Evolutionary conservation across 2,113 vertebrate genomes (phyloP).

Genomic region (Lasiurus borealis): DNA sequence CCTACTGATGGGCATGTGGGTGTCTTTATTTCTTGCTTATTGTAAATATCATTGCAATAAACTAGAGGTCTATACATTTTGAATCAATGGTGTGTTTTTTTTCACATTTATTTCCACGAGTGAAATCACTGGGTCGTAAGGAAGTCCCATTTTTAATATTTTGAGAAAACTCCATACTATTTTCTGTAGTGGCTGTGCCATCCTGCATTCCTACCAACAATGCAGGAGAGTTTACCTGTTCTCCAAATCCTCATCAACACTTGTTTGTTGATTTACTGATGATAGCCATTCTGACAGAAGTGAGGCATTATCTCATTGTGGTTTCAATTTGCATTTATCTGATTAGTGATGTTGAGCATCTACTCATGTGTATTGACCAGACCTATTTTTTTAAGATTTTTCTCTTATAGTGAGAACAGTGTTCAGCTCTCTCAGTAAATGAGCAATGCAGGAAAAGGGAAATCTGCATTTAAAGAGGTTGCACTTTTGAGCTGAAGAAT

Average conservation of each 20-base stretch:
- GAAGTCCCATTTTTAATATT: neutral
- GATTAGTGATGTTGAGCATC: neutral
- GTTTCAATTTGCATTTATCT: neutral
- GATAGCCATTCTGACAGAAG: neutral
- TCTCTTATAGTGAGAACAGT: neutral
- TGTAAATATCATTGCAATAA: neutral
- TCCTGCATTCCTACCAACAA: neutral
- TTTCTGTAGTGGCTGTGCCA: neutral
- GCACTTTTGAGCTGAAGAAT: neutral
- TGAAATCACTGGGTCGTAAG: neutral
- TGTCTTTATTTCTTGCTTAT: neutral
- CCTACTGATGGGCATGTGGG: too few species aligned
- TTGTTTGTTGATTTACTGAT: neutral
- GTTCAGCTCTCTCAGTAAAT: neutral
- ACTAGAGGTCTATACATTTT: neutral
- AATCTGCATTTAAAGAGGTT: neutral
- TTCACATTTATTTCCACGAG: neutral
- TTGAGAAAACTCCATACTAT: neutral
- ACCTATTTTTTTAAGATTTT: neutral
- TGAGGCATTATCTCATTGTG: neutral
- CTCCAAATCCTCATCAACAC: neutral
- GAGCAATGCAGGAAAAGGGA: neutral
- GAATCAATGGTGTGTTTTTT: neutral
- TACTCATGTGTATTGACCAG: neutral
- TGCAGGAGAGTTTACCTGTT: neutral